These are phyloP conservation scores for Podilymbus podiceps DNA, from an alignment of 2,113 vertebrate genomes.

Conservation along the genomic window DNA sequence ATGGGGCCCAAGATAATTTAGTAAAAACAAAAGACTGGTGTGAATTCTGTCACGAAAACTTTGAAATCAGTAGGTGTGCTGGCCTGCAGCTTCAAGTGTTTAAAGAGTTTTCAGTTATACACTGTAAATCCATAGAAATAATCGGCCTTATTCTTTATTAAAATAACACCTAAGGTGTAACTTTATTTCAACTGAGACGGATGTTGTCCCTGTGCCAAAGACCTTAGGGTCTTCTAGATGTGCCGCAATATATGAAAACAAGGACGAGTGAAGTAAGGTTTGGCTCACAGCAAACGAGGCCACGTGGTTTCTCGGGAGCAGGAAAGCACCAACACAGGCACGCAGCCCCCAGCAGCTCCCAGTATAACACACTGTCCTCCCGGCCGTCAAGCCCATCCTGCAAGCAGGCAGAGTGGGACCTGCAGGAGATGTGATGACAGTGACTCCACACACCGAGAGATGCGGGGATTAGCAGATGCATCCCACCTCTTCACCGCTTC, in stretches of 20 bases:
- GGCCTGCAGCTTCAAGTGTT: not conserved
- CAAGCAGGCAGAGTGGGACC: not conserved
- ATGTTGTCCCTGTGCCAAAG: not conserved
- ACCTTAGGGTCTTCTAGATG: not conserved
- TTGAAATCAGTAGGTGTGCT: not conserved
- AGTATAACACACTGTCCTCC: not conserved
- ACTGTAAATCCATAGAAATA: not conserved
- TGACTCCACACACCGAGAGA: fast-evolving
- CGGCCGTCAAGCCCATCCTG: fast-evolving
- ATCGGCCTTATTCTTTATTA: not conserved
- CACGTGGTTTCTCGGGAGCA: not conserved
- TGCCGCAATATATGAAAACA: not conserved
- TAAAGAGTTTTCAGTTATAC: not conserved
- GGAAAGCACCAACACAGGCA: not conserved
- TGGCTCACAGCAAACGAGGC: not conserved
- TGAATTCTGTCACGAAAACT: not conserved
- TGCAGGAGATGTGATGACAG: not conserved
- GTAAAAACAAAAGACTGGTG: not conserved
- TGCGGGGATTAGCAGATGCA: fast-evolving
- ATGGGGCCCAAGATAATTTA: not conserved
- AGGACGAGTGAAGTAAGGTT: not conserved
- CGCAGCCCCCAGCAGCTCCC: not conserved
- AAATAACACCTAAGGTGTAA: not conserved
- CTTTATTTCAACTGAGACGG: not conserved
- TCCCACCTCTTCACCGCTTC: not conserved